Conservation (phyloP, 2,888 invertebrate species). For the Melieria picta region DNA sequence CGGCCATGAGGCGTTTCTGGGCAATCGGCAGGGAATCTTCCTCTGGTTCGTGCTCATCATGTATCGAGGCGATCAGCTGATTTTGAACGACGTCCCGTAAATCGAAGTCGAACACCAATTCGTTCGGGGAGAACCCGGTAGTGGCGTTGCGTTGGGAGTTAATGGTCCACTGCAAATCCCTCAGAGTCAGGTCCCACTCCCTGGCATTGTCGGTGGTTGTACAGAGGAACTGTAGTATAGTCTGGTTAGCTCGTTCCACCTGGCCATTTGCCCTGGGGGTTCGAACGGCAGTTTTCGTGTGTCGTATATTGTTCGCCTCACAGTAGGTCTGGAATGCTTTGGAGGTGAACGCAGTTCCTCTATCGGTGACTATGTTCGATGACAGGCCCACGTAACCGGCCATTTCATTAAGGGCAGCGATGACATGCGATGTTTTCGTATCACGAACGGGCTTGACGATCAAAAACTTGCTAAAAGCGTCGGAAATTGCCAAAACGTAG, state of each 20-base stretch:
- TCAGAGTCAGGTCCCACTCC: slow-evolving; percentile 28
- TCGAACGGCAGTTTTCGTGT: slow-evolving; percentile 45
- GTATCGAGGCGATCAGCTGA: slow-evolving; percentile 5
- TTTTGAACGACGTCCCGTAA: neutral
- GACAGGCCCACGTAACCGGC: no score
- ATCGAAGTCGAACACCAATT: slow-evolving; percentile 24
- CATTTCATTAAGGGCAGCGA: no score
- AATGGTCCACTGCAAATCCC: slow-evolving; percentile 26
- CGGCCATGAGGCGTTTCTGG: no score
- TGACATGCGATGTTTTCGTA: no score
- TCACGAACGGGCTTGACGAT: no score
- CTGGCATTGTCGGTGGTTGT: slow-evolving; percentile 16
- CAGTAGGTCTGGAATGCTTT: no score
- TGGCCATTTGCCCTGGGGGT: slow-evolving; percentile 46
- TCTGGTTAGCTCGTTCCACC: slow-evolving; percentile 39
- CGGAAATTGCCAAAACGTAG: no score
- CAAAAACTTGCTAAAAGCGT: no score
- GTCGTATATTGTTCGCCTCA: slow-evolving; percentile 41
- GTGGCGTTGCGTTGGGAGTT: slow-evolving; percentile 28
- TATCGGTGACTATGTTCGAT: no score
- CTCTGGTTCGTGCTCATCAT: slow-evolving; percentile 21
- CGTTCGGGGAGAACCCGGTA: slow-evolving; percentile 29
- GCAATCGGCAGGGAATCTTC: no score
- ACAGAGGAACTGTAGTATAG: slow-evolving; percentile 24
- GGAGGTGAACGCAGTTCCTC: no score